Base-by-base conservation (phyloP, 2,113 vertebrate genomes). In the Microtus ochrogaster region DNA sequence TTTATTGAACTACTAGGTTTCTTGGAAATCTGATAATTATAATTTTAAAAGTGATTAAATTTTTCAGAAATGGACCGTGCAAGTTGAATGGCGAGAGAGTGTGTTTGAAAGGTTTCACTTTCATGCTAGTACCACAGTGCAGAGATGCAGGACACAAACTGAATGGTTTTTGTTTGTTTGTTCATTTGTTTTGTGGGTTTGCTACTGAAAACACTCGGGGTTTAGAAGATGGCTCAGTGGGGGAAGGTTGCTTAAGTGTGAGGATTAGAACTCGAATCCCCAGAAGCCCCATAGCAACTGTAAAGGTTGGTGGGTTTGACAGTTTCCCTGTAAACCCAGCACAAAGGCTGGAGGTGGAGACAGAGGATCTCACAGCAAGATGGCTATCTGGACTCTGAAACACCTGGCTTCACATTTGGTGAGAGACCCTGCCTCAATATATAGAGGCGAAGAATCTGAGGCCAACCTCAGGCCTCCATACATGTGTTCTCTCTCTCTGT, bases 1-100 rank as follows among this genome's bases (percentile, higher is more conserved):
- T 72, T 90, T 55, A 92, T 66, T 88, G n/a, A 8, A 28, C 39
- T 76, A 84, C 19, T 84, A 33, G 22, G 81, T 94, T 96, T 84
- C 65, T 92, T 97, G 90, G 70, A 49, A 9, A 52, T 87, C 5
- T 30, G 85, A 95, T 12, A 52, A 89, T 61, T 63, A 72, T 39
- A 49, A 90, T 68, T 94, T 90, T 2, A 65, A 90, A 79, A 84
- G 55, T 7, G 55, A 58, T 58, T 58, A 58, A 19, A 58, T 21
- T 21, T 58, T 5, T 58, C 55, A 58, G 19, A 58, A 58, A 21
- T 21, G 55, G 19, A 58, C 55, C 55, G 0, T 58, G 55, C 55
- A 58, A 21, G 26, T 74, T 93, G 91, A 84, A 66, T 72, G 66
- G 47, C 74, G 49, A 76, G 44, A 68, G 6, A 58, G 22, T 44